These are phyloP conservation scores for Hypomecis punctinalis DNA, from an alignment of 2,888 invertebrate genomes.

Conservation along the genomic window DNA sequence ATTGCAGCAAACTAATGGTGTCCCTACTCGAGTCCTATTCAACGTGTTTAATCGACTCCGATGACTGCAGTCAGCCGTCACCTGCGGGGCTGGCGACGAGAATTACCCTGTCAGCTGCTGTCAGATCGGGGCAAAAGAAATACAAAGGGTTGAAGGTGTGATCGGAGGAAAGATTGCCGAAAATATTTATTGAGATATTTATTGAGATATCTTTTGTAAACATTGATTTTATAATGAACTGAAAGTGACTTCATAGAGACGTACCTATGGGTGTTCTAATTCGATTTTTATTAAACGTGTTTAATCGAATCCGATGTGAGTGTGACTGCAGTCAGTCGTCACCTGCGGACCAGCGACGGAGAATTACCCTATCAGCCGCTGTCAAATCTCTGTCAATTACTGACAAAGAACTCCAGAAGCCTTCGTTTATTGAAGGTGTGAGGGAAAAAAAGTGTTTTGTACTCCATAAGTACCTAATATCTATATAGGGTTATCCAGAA, in stretches of 20 bases:
- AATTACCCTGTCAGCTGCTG: constrained; percentile 28
- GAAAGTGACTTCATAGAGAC: too few relatives aligned
- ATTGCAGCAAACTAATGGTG: constrained; percentile 10
- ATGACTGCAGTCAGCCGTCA: constrained; percentile 29
- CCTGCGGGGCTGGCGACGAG: constrained; percentile 16
- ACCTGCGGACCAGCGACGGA: constrained; percentile 2
- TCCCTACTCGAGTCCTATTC: constrained; percentile 12
- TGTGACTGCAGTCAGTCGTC: constrained; percentile 24
- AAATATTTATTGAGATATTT: too few relatives aligned
- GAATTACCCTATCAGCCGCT: constrained; percentile 18
- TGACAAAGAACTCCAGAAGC: constrained; percentile 13
- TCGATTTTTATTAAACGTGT: constrained; percentile 27
- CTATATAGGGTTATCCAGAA: too few relatives aligned
- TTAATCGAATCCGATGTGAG: constrained; percentile 39
- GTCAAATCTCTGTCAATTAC: constrained; percentile 2
- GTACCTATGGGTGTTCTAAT: constrained; percentile 6
- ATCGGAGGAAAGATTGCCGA: background rate
- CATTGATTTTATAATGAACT: too few relatives aligned
- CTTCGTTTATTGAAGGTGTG: constrained; percentile 14
- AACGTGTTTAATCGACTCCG: constrained; percentile 39
- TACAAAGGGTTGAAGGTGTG: constrained; percentile 11
- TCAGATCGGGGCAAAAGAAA: constrained; percentile 1
- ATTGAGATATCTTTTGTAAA: too few relatives aligned
- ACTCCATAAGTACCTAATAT: too few relatives aligned
- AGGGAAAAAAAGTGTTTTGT: constrained; percentile 2